Evolutionary conservation across 2,888 invertebrate genomes (phyloP).

Genomic region (Apodemia zela): DNA sequence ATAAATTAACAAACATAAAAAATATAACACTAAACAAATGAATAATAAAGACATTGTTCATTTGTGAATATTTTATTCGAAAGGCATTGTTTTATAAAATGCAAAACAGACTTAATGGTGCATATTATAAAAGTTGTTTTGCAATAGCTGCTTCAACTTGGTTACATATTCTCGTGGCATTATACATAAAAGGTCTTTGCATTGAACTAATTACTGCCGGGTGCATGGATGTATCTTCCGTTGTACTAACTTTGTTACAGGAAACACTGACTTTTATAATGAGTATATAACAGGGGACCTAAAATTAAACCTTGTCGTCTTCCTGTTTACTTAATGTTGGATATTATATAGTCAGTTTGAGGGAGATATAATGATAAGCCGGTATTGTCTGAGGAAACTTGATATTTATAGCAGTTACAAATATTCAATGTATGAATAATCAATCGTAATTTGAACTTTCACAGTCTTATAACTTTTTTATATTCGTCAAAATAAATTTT

Average conservation of each 20-base stretch:
- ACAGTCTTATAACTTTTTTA: too few relatives aligned
- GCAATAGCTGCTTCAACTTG: not conserved
- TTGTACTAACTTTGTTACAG: not conserved
- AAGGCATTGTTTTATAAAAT: not conserved
- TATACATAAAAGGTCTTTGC: slow-evolving; percentile 7
- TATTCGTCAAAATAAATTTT: too few relatives aligned
- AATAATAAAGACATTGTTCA: slow-evolving; percentile 9
- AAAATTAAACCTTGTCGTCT: slow-evolving; percentile 3
- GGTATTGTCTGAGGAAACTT: too few relatives aligned
- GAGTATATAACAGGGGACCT: not conserved
- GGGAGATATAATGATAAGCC: too few relatives aligned
- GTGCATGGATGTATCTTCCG: slow-evolving; percentile 8
- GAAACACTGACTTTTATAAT: slow-evolving; percentile 11
- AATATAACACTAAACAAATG: not conserved
- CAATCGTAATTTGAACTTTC: too few relatives aligned
- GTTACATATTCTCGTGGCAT: slow-evolving; percentile 14
- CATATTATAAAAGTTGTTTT: not conserved
- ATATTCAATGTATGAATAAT: too few relatives aligned
- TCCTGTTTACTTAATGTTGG: not conserved
- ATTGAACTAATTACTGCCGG: slow-evolving; percentile 11
- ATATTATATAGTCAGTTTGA: not conserved
- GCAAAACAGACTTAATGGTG: not conserved
- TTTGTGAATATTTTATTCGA: slow-evolving; percentile 1
- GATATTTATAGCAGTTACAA: too few relatives aligned
- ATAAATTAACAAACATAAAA: not conserved